Base-by-base conservation (phyloP, 2,888 invertebrate genomes). In the Lutraria lutraria region DNA sequence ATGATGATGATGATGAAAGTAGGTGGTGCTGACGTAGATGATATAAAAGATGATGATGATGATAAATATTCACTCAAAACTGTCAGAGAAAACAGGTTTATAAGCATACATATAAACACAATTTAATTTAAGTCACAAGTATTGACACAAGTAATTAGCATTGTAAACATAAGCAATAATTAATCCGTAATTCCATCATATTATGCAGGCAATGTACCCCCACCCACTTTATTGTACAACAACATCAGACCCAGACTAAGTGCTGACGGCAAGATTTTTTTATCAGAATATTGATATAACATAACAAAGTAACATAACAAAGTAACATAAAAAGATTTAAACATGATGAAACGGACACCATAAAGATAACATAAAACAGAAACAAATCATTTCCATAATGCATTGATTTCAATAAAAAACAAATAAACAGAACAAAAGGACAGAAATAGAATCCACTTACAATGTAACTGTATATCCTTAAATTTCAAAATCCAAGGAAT, bases 301-400 rank as follows among this genome's bases (percentile, higher is more conserved):
- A 68, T 68, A 25, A 68, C 63, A 12, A 25, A 68, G 63, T 68
- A 68, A 68, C 63, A n/a, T 68, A 68, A 68, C 63, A 68, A n/a
- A n/a, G n/a, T n/a, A n/a, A n/a, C n/a, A n/a, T n/a, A n/a, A n/a
- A n/a, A n/a, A 25, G 63, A n/a, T 68, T 68, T 68, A 68, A 68
- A 68, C 0, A 4, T 25, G 63, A 68, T n/a, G 63, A 68, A 68
- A 68, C n/a, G 4, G 63, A 68, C 25, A 68, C 63, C 13, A n/a
- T n/a, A 25, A n/a, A 68, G 25, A 13, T 25, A 25, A 68, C 63
- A 68, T 68, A n/a, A 68, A 68, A 68, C n/a, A 25, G 63, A n/a
- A 25, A 68, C 63, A 68, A 68, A 68, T 76, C 76, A 76, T 76
- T 76, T 76, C 76, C 76, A 76, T 76, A 76, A 19, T 76, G 76